These are phyloP conservation scores for Diarsia mendica DNA, from an alignment of 2,888 invertebrate species.

Conservation along the genomic window DNA sequence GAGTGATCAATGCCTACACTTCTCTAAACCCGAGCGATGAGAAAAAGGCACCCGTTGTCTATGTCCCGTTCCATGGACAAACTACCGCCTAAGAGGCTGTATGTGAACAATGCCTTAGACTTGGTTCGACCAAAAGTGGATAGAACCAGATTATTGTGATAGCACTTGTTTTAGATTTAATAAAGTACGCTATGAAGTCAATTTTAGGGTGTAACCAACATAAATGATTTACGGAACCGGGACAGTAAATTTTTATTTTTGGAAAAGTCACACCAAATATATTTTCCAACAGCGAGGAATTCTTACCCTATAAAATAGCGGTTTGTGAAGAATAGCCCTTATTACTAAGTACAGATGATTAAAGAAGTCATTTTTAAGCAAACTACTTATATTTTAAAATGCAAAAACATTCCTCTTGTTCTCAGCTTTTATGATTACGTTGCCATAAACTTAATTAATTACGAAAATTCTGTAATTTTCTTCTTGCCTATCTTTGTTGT, in stretches of 20 bases:
- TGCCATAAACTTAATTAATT: slow-evolving; percentile 1
- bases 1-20: slow-evolving; percentile 88
- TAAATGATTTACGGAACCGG: slow-evolving; percentile 31
- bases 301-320: neutral
- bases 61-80: slow-evolving; percentile 88
- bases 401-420: slow-evolving; percentile 19
- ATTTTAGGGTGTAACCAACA: slow-evolving; percentile 34
- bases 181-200: slow-evolving; percentile 25
- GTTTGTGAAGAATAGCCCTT: slow-evolving; percentile 21
- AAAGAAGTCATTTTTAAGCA: slow-evolving; percentile 14
- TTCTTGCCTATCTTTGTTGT: neutral
- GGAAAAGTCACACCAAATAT: slow-evolving; percentile 4
- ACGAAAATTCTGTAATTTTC: neutral
- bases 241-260: slow-evolving; percentile 6
- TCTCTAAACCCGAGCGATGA: slow-evolving; percentile 83
- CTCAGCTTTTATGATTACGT: slow-evolving; percentile 9
- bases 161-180: slow-evolving; percentile 24
- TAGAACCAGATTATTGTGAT: slow-evolving; percentile 34
- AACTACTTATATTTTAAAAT: slow-evolving; percentile 7
- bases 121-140: slow-evolving; percentile 38
- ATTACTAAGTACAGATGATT: slow-evolving; percentile 11
- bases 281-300: neutral
- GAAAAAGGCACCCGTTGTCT: slow-evolving; percentile 83
- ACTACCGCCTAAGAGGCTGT: slow-evolving; percentile 75
- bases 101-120: slow-evolving; percentile 19